Base-by-base conservation (phyloP, 2,888 invertebrate species). In the Opisthograptis luteolata region DNA sequence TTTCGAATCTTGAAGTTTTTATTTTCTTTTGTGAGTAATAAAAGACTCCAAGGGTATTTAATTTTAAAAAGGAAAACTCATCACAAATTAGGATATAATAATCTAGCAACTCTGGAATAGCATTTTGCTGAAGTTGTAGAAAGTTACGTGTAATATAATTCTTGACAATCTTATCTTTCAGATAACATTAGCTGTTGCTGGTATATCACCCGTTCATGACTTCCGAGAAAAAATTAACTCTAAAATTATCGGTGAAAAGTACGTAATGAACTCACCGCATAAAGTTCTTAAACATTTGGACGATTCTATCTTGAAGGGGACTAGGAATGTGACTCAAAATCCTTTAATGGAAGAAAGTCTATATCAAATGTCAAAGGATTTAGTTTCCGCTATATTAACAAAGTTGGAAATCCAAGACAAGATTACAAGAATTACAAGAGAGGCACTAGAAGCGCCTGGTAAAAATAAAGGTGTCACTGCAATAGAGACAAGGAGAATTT, bases 361-460 rank as follows among this genome's bases (percentile, higher is more conserved):
- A 1, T 87, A 85, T 57, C 82, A 86, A 60, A 79, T 90, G 57
- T 85, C 90, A 0, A 88, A 88, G 59, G 87, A 89, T 47, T 66
- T 90, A 22, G 87, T 90, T 15, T 79, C 84, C n/a, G 76, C 89
- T 20, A 87, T 90, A 46, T 68, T 90, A 50, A 74, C 83, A 0
- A 89, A 89, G 55, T 66, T 90, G 46, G 88, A 90, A 68, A 80
- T 84, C 31, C 90, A 90, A 69, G 89, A 90, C 53, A 90, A 88
- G 77, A 87, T 90, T 24, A 90, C 90, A 2, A 79, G 86, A 68
- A 83, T 90, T 12, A 88, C 89, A 2, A 79, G 75, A 60, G 87
- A 89, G 60, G 90, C 90, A 7, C 69, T 89, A 2, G 87, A 88
- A 62, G 87, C 88, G 1, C 82, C 88, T 2, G 88, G 88, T 0